Percentiles rank a stretch among this genome's conserved stretches.
phyloP scores from a whole-genome alignment of 2,797 vertebrate species.

The Lateolabrax maculatus region DNA sequence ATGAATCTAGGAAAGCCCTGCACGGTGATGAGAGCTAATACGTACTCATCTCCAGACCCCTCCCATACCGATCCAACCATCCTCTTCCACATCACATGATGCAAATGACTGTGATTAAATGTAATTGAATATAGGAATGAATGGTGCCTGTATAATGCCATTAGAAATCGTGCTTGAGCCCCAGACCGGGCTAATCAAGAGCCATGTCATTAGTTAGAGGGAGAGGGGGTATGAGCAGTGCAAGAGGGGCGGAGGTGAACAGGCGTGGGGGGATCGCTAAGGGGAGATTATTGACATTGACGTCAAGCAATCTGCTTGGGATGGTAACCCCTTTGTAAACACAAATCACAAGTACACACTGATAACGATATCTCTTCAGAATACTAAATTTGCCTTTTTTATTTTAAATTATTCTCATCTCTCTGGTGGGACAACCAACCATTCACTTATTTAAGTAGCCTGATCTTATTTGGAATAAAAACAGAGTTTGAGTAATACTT shows the following conservation, averaged over 20 bases:
- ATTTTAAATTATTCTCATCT: neutral
- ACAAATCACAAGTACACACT: conserved; percentile 24
- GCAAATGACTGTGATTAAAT: conserved; percentile 86
- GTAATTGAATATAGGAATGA: conserved; percentile 88
- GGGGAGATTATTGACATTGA: conserved; percentile 69
- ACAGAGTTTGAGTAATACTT: neutral
- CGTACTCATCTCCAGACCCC: conserved; percentile 41
- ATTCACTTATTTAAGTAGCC: neutral
- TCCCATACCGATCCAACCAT: conserved; percentile 43
- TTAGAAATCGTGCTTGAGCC: conserved; percentile 76
- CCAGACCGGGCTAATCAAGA: conserved; percentile 77
- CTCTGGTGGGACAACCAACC: neutral
- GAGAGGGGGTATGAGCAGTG: conserved; percentile 16
- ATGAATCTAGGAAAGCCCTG: conserved; percentile 38
- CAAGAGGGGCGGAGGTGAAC: conserved; percentile 44
- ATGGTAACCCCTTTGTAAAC: conserved; percentile 65
- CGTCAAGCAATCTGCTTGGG: conserved; percentile 68
- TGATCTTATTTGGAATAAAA: neutral
- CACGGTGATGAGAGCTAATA: conserved; percentile 30
- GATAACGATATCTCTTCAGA: neutral
- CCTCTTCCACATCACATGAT: conserved; percentile 81
- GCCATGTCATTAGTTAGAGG: conserved; percentile 72
- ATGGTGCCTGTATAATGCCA: conserved; percentile 84
- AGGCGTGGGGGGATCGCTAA: conserved; percentile 43
- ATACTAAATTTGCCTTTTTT: neutral